phyloP scores from a whole-genome alignment of 1,140 invertebrate genomes.

The Eulimnadia texana region DNA sequence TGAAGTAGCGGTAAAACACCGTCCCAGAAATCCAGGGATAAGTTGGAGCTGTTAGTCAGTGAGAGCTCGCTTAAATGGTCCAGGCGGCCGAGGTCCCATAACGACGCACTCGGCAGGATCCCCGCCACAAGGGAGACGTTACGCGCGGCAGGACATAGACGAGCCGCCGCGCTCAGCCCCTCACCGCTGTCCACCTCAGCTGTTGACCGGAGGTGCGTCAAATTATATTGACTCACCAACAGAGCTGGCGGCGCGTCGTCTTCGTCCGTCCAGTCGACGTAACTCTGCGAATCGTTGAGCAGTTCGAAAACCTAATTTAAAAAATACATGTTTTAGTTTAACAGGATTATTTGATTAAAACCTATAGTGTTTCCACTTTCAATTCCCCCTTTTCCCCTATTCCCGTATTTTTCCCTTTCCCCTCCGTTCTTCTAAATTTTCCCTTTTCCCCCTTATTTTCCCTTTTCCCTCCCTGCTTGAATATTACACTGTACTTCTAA shows the following conservation, averaged over 20 bases:
- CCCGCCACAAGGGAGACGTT: slow-evolving; percentile 8
- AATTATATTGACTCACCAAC: slow-evolving; percentile 16
- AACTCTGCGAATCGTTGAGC: not conserved
- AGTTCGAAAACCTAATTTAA: not conserved
- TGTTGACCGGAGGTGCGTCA: slow-evolving; percentile 6
- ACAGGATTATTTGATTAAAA: too few species aligned
- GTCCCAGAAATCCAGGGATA: slow-evolving; percentile 27
- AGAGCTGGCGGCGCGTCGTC: not conserved
- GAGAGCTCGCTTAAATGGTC: slow-evolving; percentile 8
- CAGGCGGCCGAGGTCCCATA: slow-evolving; percentile 5
- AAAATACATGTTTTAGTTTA: too few species aligned
- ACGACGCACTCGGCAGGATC: not conserved
- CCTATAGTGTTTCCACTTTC: too few species aligned
- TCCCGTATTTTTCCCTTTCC: too few species aligned
- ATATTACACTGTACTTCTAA: too few species aligned
- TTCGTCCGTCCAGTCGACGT: slow-evolving; percentile 10
- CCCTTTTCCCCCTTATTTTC: too few species aligned
- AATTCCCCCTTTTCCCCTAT: too few species aligned
- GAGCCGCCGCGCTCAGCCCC: slow-evolving; percentile 22
- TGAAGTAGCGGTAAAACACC: slow-evolving; percentile 28
- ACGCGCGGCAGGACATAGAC: slow-evolving; percentile 22
- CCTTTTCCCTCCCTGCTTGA: too few species aligned
- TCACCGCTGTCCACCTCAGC: slow-evolving; percentile 16
- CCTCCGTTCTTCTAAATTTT: too few species aligned
- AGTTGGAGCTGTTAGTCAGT: slow-evolving; percentile 8